Evolutionary conservation across 2,888 invertebrate genomes (phyloP), one percentile per base, ranked within the genome.

Genomic region (Hanleya hanleyi): DNA sequence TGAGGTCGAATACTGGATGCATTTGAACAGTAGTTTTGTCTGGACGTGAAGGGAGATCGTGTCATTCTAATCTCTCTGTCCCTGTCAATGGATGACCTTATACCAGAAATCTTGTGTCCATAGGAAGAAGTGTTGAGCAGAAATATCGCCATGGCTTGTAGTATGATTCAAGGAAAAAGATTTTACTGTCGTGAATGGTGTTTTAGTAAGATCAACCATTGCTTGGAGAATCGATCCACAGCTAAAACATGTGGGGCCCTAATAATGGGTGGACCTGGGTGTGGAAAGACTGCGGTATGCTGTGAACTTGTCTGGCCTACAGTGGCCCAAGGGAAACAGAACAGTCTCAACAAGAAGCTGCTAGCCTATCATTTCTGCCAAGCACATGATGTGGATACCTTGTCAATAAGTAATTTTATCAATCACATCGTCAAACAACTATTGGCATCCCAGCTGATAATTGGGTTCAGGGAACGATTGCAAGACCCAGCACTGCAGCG

Each of bases 171-270:
- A 76, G 85, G 83, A 35, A 87, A 86, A 77, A 82, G 84, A 9
- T 96, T 97, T 92, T 96, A 95, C 92, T 96, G 96, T 88, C 93
- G 98, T 9, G 98, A 98, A 91, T 98, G 98, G 98, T 96, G 96
- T 6, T 96, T 98, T 85, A 95, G 96, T 91, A 98, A 98, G 91
- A 93, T 98, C 41, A 95, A 95, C 1, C 95, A 97, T 84, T 97
- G 97, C 82, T 90, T 98, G 83, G 97, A 98, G 87, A 96, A 96
- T 91, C 92, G 97, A 74, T 94, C 95, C 3, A 85, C 88, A 7
- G 87, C 91, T 69, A 88, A 96, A 90, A 95, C 95, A 0, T 95
- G 96, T 83, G 98, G 98, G 0, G 96, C 96, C 1, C 92, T 98
- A 62, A 94, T 98, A 69, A 92, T 97, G 75, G 97, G 96, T 79